Evolutionary conservation across 2,113 vertebrate species (phyloP).

Genomic region (Conger conger): DNA sequence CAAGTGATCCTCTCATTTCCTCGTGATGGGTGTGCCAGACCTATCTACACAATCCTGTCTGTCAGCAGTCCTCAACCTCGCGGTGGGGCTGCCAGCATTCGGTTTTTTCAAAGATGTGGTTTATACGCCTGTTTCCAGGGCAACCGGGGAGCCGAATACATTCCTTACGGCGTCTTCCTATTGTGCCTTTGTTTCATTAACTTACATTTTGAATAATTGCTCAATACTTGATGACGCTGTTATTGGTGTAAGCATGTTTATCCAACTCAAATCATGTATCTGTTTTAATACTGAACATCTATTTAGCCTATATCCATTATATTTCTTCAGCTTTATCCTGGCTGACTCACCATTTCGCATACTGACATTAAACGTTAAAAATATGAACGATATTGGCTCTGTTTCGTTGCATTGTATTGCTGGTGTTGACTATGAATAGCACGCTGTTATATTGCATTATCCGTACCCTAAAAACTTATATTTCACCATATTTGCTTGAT

Average conservation of each 20-base stretch:
- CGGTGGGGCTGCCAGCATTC: constrained; percentile 69
- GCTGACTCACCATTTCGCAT: background rate
- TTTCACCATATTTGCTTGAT: background rate
- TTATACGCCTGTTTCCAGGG: constrained; percentile 77
- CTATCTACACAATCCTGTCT: constrained; percentile 44
- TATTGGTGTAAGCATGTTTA: background rate
- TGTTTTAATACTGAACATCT: background rate
- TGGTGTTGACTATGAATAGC: background rate
- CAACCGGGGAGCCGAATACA: constrained; percentile 71
- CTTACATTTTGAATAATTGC: constrained; percentile 41
- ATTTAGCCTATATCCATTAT: background rate
- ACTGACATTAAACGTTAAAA: background rate
- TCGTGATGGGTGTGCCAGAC: constrained; percentile 5
- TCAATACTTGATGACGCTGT: background rate
- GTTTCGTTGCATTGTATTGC: background rate
- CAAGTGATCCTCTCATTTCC: background rate
- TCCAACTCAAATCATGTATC: background rate
- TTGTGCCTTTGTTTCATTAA: constrained; percentile 66
- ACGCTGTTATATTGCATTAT: background rate
- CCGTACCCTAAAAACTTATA: background rate
- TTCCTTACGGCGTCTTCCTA: constrained; percentile 58
- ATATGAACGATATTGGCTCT: background rate
- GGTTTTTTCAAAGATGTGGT: constrained; percentile 68
- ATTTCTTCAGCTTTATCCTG: background rate
- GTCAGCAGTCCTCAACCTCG: constrained; percentile 56